Evolutionary conservation across 2,888 invertebrate species (phyloP), one percentile per base, ranked within the genome.

Genomic region (Iselma pallidipennis): DNA sequence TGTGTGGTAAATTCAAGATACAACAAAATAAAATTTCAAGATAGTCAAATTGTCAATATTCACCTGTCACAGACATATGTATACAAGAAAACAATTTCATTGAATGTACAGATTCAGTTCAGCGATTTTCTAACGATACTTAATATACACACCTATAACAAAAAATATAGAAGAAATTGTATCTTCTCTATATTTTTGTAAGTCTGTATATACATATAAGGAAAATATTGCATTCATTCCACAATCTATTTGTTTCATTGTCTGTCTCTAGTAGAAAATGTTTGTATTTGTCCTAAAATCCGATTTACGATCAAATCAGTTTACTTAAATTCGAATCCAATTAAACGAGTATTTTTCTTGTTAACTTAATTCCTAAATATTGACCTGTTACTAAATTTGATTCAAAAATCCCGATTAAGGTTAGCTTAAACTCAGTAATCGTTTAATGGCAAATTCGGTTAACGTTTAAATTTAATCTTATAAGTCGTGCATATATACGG

Each of bases 181-280:
- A 25, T 59, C 49, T 23, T 25, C 25, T 14, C 33, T 14, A 48
- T 26, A 53, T 53, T 53, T 9, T 29, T 55, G 33, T 5, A 6
- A 29, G n/a, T n/a, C n/a, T n/a, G n/a, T n/a, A n/a, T n/a, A n/a
- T n/a, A n/a, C n/a, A n/a, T n/a, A n/a, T n/a, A n/a, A n/a, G n/a
- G n/a, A n/a, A n/a, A n/a, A n/a, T n/a, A 61, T 66, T 66, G 62
- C 57, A 64, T 59, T 64, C 62, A 61, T 64, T 64, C 59, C 62
- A 61, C 49, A 28, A 59, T 61, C 14, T 63, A 66, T 63, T 64
- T 61, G 59, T 66, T 59, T 57, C 51, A 57, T 61, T 66, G 55
- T 55, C 51, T 54, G 54, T 50, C 51, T 50, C 1, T 23, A 1
- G 2, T 16, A 16, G n/a, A n/a, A 14, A 33, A 33, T 33, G 49